phyloP scores from a whole-genome alignment of 2,797 vertebrate species.

The Myoxocephalus aenaeus region DNA sequence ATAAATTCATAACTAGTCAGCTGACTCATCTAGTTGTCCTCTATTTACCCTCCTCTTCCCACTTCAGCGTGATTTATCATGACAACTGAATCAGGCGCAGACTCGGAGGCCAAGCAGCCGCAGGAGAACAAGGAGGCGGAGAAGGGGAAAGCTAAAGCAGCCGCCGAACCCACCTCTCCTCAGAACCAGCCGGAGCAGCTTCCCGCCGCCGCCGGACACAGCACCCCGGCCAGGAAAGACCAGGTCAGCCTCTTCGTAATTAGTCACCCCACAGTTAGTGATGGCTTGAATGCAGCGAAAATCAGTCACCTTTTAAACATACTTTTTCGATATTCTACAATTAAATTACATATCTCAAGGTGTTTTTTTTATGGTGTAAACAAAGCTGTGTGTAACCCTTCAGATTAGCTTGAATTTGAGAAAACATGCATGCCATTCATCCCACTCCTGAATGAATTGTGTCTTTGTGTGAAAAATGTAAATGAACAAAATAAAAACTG shows the following conservation, averaged over 20 bases:
- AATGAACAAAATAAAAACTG: conserved; percentile 39
- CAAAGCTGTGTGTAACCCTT: background rate
- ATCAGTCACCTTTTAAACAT: background rate
- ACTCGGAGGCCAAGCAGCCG: conserved; percentile 89
- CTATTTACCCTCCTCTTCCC: conserved; percentile 17
- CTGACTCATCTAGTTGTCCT: conserved; percentile 65
- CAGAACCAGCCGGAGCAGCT: conserved; percentile 82
- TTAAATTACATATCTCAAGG: background rate
- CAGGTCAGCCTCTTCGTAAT: conserved; percentile 78
- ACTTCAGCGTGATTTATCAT: conserved; percentile 92
- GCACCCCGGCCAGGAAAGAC: conserved; percentile 88
- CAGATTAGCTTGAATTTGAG: conserved; percentile 14
- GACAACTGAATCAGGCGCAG: conserved; percentile 94
- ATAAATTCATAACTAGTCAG: conserved; percentile 54
- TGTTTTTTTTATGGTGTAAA: background rate
- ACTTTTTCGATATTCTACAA: background rate
- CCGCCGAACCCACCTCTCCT: conserved; percentile 69
- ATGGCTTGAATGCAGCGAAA: background rate
- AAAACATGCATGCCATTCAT: conserved; percentile 50
- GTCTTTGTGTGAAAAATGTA: conserved; percentile 65
- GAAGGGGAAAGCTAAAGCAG: conserved; percentile 62
- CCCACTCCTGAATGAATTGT: conserved; percentile 47
- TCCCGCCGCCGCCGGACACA: conserved; percentile 87
- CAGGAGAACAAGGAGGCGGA: conserved; percentile 79
- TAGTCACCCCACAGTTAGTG: background rate